These are phyloP conservation scores for Cheilosia variabilis DNA, from an alignment of 2,888 invertebrate species.

Conservation along the genomic window DNA sequence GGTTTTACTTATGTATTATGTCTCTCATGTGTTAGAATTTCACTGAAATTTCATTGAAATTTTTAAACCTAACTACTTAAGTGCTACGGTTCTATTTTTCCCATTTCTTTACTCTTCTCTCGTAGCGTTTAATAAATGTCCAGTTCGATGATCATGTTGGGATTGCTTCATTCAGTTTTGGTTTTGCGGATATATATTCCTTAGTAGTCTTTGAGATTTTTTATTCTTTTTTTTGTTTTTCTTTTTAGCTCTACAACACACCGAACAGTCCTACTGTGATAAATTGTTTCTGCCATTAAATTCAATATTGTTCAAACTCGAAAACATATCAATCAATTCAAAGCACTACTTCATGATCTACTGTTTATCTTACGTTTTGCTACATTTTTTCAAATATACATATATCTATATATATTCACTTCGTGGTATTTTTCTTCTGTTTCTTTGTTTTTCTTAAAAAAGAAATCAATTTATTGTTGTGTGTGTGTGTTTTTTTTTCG, in stretches of 20 bases:
- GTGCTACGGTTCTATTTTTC: constrained; percentile 54
- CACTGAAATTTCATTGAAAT: constrained; percentile 76
- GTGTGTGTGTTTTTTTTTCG: constrained; percentile 10
- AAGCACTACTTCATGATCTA: constrained; percentile 72
- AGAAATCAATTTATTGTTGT: constrained; percentile 61
- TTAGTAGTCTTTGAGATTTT: constrained; percentile 60
- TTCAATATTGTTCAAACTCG: constrained; percentile 49
- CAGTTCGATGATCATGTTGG: constrained; percentile 71
- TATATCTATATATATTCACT: constrained; percentile 63
- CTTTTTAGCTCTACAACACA: constrained; percentile 67
- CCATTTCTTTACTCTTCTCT: constrained; percentile 24
- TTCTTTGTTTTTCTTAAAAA: constrained; percentile 62
- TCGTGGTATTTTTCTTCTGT: constrained; percentile 63
- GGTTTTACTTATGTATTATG: constrained; percentile 56
- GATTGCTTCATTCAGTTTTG: constrained; percentile 33
- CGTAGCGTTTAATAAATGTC: constrained; percentile 29
- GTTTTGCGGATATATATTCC: constrained; percentile 49
- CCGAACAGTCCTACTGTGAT: constrained; percentile 74
- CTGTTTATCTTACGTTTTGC: constrained; percentile 65
- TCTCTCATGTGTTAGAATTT: constrained; percentile 69
- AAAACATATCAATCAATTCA: constrained; percentile 67
- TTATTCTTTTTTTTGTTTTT: constrained; percentile 51
- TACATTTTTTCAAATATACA: constrained; percentile 63
- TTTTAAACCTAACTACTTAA: constrained; percentile 77
- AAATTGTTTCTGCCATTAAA: constrained; percentile 39